Conservation (phyloP, 64 coral and sea anemone species). For the Montipora capricornis region DNA sequence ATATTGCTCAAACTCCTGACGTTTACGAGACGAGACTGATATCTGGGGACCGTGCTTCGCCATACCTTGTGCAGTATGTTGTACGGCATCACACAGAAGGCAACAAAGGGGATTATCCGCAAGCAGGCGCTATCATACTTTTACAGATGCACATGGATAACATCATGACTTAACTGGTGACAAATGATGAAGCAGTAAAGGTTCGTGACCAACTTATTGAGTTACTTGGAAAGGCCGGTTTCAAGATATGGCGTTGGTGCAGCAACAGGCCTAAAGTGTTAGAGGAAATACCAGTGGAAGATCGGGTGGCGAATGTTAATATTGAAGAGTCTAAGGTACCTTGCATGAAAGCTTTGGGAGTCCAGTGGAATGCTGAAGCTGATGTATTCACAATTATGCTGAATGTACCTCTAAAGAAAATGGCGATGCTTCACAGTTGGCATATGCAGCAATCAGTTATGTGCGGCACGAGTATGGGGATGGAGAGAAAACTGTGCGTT, state of each 20-base stretch:
- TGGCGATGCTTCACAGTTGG: constrained; percentile 18
- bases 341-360: constrained; percentile 41
- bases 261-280: background rate
- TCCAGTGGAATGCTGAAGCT: constrained; percentile 27
- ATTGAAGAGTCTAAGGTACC: background rate
- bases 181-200: background rate
- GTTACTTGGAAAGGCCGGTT: no score
- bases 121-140: no score
- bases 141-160: no score
- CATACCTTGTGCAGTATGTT: constrained; percentile 35
- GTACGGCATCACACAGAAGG: constrained; percentile 16
- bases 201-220: background rate
- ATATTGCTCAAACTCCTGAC: no score
- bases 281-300: background rate
- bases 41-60: constrained; percentile 48
- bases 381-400: constrained; percentile 1
- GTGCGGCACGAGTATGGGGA: background rate
- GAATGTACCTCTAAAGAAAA: background rate
- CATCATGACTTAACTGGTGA: constrained; percentile 23
- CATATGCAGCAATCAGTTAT: constrained; percentile 66
- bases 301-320: no score
- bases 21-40: constrained; percentile 46
- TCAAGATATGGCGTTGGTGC: constrained; percentile 23
- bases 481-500: background rate
- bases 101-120: background rate